Conservation (phyloP, 1,140 invertebrate genomes). For the Caenorhabditis inopinata region DNA sequence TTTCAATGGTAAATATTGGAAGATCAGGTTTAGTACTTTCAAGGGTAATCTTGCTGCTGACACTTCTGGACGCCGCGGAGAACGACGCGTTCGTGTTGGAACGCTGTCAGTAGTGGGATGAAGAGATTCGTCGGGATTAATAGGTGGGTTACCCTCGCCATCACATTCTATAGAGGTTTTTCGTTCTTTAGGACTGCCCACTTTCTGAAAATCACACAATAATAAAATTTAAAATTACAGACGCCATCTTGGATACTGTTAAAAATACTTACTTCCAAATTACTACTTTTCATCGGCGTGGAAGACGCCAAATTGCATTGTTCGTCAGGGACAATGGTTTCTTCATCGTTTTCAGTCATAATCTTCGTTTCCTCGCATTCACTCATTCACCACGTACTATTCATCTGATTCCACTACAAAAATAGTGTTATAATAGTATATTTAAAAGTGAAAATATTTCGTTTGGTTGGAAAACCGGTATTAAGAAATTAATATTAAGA, state of each 20-base stretch:
- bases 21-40: constrained; percentile 86
- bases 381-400: no score
- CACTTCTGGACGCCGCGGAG: constrained; percentile 32
- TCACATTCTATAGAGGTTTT: not conserved
- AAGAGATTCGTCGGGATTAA: not conserved
- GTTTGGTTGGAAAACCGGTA: not conserved
- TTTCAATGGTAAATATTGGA: constrained; percentile 83
- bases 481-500: no score
- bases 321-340: constrained; percentile 6
- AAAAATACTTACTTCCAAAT: not conserved
- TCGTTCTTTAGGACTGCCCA: not conserved
- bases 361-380: no score
- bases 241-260: not conserved
- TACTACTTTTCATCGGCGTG: constrained; percentile 5
- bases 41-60: constrained; percentile 71
- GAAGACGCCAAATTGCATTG: not conserved
- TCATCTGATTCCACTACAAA: no score
- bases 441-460: not conserved
- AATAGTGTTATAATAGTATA: no score
- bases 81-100: not conserved
- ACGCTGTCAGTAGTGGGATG: not conserved
- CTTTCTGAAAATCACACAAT: not conserved
- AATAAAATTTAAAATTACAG: not conserved
- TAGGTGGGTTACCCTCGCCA: not conserved
- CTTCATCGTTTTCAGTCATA: not conserved